Evolutionary conservation across 2,113 vertebrate genomes (phyloP).

Genomic region (Herpetotheres cachinnans): DNA sequence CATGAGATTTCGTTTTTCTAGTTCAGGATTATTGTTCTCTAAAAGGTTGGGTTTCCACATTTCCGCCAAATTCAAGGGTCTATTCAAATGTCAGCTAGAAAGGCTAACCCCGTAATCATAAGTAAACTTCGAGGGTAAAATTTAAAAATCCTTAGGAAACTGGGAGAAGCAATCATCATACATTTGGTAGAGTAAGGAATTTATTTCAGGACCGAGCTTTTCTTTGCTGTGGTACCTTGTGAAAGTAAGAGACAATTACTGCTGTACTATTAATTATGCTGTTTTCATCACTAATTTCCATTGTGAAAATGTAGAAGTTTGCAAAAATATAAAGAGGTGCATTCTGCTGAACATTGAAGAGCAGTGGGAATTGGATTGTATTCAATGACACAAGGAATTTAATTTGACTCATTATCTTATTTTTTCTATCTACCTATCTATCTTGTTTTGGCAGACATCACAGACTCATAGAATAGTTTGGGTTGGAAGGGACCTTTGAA

Average conservation of each 20-base stretch:
- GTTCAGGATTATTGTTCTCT: neutral
- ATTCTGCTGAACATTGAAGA: neutral
- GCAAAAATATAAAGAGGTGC: neutral
- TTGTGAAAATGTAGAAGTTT: neutral
- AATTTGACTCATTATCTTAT: neutral
- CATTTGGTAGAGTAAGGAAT: neutral
- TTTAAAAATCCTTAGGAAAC: neutral
- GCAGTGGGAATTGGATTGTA: neutral
- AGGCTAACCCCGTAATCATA: neutral
- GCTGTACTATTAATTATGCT: neutral
- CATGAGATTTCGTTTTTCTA: neutral
- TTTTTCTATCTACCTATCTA: neutral
- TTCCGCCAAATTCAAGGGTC: neutral
- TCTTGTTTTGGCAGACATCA: neutral
- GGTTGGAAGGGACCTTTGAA: neutral
- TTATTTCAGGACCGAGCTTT: neutral
- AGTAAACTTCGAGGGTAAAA: neutral
- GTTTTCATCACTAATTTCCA: neutral
- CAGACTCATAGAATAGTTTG: neutral
- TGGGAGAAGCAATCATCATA: neutral
- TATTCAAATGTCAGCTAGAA: neutral
- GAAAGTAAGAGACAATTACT: neutral
- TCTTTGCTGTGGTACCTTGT: neutral
- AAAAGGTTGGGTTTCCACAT: neutral
- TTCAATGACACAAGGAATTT: neutral